Conservation (phyloP, 2,113 vertebrate genomes). For the Nerophis lumbriciformis region DNA sequence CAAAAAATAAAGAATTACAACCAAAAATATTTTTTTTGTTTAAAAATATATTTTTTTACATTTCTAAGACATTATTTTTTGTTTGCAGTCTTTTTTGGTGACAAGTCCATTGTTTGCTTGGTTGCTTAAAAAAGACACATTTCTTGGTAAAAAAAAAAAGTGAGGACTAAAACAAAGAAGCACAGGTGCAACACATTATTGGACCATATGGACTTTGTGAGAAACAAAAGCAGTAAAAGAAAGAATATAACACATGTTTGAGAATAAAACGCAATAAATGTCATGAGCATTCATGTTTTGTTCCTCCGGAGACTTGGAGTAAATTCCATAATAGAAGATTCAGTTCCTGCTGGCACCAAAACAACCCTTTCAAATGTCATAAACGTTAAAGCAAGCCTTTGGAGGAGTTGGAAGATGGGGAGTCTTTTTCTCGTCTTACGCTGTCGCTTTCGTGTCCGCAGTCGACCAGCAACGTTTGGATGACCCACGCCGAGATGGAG, state of each 20-base stretch:
- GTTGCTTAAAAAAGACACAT: too few relatives aligned
- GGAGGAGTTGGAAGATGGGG: not conserved
- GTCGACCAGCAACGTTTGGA: constrained; percentile 94
- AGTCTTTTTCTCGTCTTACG: not conserved
- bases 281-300: not conserved
- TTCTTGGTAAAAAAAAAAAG: too few relatives aligned
- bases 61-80: too few relatives aligned
- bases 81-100: too few relatives aligned
- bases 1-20: too few relatives aligned
- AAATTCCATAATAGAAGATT: not conserved
- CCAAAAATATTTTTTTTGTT: too few relatives aligned
- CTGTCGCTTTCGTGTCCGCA: constrained; percentile 38
- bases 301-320: not conserved
- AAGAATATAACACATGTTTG: not conserved
- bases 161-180: too few relatives aligned
- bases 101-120: too few relatives aligned
- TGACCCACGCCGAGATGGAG: constrained; percentile 95
- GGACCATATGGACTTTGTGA: too few relatives aligned
- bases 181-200: not conserved
- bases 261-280: constrained; percentile 11
- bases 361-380: not conserved
- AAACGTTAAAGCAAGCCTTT: too few relatives aligned
- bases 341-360: not conserved
- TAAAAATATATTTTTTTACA: too few relatives aligned
- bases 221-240: constrained; percentile 4